Base-by-base conservation (phyloP, 2,888 invertebrate species). In the Cheilosia grossa region DNA sequence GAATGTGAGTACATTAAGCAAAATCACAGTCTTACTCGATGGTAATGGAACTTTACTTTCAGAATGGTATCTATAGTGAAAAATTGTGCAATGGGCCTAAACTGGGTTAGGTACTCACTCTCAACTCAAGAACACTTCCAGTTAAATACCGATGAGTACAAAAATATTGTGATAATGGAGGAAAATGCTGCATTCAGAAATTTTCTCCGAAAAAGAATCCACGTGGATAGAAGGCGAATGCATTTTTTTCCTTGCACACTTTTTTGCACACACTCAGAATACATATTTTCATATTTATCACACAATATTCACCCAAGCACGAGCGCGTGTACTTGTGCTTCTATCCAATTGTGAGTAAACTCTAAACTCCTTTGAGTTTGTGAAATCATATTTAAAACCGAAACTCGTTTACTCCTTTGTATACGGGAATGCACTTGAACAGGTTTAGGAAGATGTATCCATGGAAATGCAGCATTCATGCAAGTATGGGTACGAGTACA, bases 351-450 rank as follows among this genome's bases (percentile, higher is more conserved):
- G 44, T 47, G 0, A n/a, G 19, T 9, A 47, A 47, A 47, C 7
- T 47, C 17, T 9, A 47, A 47, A 47, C 7, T 47, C 17, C 44
- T 47, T 47, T 47, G 44, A 47, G 19, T 17, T 19, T 47, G 44
- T 47, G 37, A 9, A 47, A 17, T n/a, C 9, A 7, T 47, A 7
- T 47, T n/a, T 17, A 19, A 19, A 47, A 7, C 2, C 13, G 17
- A 47, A 47, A 17, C 44, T 47, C 44, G 44, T 47, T 47, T 47
- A 47, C 7, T 47, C 19, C 44, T 47, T 47, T 47, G 44, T 47
- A 17, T 6, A 9, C n/a, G 13, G 13, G 10, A 37, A 47, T 47
- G 44, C 44, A 17, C 37, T 37, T 13, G 37, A 37, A 37, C 37
- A 9, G 6, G 7, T 17, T 44, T 44, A 9, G 19, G 17, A 17